Percentiles rank a stretch among this genome's conserved stretches.
phyloP scores from a whole-genome alignment of 2,888 invertebrate genomes.

The Dusona sp. region DNA sequence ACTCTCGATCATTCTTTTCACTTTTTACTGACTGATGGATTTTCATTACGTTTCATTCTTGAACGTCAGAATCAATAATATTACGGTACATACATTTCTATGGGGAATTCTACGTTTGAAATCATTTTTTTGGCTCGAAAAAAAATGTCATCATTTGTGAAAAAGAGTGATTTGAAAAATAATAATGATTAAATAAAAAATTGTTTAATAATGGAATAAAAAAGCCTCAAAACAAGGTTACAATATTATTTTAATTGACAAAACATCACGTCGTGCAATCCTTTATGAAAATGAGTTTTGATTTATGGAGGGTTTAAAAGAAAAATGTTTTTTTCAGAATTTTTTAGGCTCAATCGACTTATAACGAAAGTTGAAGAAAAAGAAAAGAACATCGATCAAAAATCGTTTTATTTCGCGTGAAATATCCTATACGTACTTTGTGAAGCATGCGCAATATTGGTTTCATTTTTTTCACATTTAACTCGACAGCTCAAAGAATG shows the following conservation, averaged over 20 bases:
- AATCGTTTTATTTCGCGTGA: constrained; percentile 7
- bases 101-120: not conserved
- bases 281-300: not conserved
- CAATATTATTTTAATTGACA: too few species aligned
- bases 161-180: not conserved
- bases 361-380: not conserved
- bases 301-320: not conserved
- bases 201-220: not conserved
- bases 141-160: not conserved
- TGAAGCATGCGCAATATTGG: constrained; percentile 36
- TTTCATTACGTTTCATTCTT: constrained; percentile 18
- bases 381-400: not conserved
- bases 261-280: not conserved
- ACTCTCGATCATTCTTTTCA: constrained; percentile 37
- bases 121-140: not conserved
- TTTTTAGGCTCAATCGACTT: not conserved
- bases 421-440: constrained; percentile 12
- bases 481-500: constrained; percentile 52
- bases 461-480: constrained; percentile 32
- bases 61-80: constrained; percentile 15
- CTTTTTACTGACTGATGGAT: constrained; percentile 40
- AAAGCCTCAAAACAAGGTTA: too few species aligned
- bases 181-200: not conserved
- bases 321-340: not conserved
- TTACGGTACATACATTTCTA: not conserved